Percentiles rank a stretch among this genome's conserved stretches.
phyloP scores from a whole-genome alignment of 2,113 vertebrate species.

The Cephalopholis sonnerati region DNA sequence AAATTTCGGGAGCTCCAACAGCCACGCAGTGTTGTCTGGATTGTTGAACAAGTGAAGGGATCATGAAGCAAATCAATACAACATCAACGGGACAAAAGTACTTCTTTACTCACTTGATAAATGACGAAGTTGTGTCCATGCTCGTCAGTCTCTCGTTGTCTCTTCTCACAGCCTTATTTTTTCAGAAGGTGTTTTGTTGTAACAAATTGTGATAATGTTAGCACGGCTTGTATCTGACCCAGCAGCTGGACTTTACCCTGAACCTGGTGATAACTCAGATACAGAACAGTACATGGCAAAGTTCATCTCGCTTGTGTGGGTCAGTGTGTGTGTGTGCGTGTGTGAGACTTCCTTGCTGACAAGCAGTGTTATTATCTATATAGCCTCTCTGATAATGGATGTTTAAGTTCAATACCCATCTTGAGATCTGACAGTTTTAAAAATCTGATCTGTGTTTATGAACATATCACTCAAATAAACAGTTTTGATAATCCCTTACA shows the following conservation, averaged over 20 bases:
- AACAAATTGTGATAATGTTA: constrained; percentile 1
- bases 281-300: constrained; percentile 65
- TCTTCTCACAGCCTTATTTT: constrained; percentile 6
- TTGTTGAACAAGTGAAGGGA: not conserved
- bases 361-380: not conserved
- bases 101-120: constrained; percentile 81
- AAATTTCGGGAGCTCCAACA: not conserved
- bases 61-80: not conserved
- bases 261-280: constrained; percentile 61
- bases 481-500: not conserved
- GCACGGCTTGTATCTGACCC: constrained; percentile 30
- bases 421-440: not conserved
- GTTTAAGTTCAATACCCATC: not conserved
- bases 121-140: constrained; percentile 83
- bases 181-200: not conserved
- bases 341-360: not conserved
- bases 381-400: not conserved
- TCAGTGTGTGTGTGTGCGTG: not conserved
- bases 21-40: not conserved
- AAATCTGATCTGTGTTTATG: not conserved
- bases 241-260: constrained; percentile 73
- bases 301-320: constrained; percentile 51
- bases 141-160: not conserved
- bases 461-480: not conserved
- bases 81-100: not conserved